Evolutionary conservation across 2,113 vertebrate genomes (phyloP).

Genomic region (Microcebus ravelobensis): DNA sequence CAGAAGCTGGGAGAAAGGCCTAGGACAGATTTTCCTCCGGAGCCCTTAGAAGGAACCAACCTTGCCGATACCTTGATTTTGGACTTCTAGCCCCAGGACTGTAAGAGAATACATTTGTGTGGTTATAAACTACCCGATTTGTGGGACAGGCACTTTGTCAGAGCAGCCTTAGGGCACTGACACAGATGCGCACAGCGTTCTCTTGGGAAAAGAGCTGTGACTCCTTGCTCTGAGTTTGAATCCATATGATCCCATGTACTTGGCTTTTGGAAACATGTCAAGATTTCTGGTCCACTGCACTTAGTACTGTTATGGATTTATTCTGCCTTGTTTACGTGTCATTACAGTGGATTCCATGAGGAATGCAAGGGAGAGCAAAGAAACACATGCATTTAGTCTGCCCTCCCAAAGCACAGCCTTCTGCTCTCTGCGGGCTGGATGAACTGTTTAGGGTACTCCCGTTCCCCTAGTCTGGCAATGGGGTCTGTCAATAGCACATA

Average conservation of each 20-base stretch:
- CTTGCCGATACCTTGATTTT: not conserved
- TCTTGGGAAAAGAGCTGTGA: not conserved
- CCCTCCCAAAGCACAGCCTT: not conserved
- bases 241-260: not conserved
- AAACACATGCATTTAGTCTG: not conserved
- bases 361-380: not conserved
- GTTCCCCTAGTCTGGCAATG: not conserved
- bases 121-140: not conserved
- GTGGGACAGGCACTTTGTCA: not conserved
- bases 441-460: not conserved
- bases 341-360: slow-evolving; percentile 17
- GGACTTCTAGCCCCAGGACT: not conserved
- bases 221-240: not conserved
- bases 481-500: not conserved
- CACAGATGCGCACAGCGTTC: not conserved
- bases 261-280: not conserved
- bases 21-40: not conserved
- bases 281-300: not conserved
- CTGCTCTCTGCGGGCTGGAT: rapidly evolving
- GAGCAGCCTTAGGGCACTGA: not conserved
- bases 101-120: not conserved
- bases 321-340: not conserved
- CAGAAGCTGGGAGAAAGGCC: not conserved
- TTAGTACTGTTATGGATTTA: not conserved
- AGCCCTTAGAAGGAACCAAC: not conserved